phyloP scores from a whole-genome alignment of 2,888 invertebrate genomes.

The Apotomis capreana region DNA sequence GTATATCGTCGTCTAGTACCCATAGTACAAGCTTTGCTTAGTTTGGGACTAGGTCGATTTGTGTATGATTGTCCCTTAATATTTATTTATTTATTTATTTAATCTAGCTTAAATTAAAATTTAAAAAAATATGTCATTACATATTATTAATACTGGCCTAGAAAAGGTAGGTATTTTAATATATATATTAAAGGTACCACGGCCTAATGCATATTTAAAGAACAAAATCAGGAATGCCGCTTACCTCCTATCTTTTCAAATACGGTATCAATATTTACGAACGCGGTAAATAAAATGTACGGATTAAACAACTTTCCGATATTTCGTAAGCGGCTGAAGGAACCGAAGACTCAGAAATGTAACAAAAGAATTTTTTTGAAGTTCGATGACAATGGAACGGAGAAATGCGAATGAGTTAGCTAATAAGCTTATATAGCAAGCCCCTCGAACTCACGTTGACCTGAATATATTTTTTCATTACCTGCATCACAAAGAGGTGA shows the following conservation, averaged over 20 bases:
- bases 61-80: too few relatives aligned
- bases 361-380: constrained; percentile 36
- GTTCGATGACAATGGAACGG: constrained; percentile 48
- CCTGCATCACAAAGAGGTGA: constrained; percentile 67
- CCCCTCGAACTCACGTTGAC: constrained; percentile 62
- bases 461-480: constrained; percentile 71
- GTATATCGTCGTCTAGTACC: too few relatives aligned
- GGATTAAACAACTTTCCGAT: constrained; percentile 26
- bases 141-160: background rate
- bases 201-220: background rate
- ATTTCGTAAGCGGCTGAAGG: constrained; percentile 31
- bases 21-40: too few relatives aligned
- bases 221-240: background rate
- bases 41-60: too few relatives aligned
- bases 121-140: too few relatives aligned
- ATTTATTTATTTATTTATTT: too few relatives aligned
- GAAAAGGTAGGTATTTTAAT: background rate
- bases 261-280: constrained; percentile 9
- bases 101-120: too few relatives aligned
- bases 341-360: constrained; percentile 29
- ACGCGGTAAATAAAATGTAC: constrained; percentile 12
- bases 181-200: too few relatives aligned
- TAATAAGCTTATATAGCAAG: constrained; percentile 69
- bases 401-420: constrained; percentile 62
- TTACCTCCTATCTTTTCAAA: background rate